Evolutionary conservation across 2,797 vertebrate species (phyloP), one percentile per base, ranked within the genome.

Genomic region (Moxostoma hubbsi): DNA sequence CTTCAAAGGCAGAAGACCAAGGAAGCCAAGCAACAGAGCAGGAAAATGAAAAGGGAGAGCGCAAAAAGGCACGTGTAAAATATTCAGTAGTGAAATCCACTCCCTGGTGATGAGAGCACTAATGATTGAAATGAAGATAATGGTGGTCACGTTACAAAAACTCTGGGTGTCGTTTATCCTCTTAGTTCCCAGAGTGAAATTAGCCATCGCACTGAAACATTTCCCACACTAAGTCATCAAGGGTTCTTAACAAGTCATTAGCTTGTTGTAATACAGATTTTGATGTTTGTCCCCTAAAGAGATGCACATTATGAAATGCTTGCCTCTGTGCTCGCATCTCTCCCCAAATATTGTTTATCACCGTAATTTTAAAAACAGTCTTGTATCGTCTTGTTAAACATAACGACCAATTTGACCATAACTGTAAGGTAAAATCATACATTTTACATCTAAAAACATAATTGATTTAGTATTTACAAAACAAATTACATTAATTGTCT

Each of bases 91-190:
- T 77, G 64, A 87, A 85, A 84, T 82, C 79, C 72, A 51, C 64
- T 81, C 81, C 71, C 79, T 57, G 18, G 61, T 73, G 74, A 74
- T 82, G 61, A 57, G 5, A 76, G 15, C 64, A 68, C 50, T 82
- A 73, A 80, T 73, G 72, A 85, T 45, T 63, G 71, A 81, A 81
- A 74, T 82, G 18, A 70, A 81, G 81, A 82, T 83, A 78, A 76
- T 70, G 63, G 66, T 76, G 71, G 71, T 55, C 75, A 43, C 36
- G 49, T 78, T 64, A 7, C 61, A 68, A 53, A 50, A 75, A 67
- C 64, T 67, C 67, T 65, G 55, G 43, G 79, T 15, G 59, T 75
- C 55, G 72, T 78, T 80, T 67, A 79, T 80, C 66, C 51, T 65
- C 68, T 77, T 63, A 66, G 64, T 62, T 24, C 58, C 55, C 59